Evolutionary conservation across 64 coral and sea anemone species (phyloP).

Genomic region (Actinia tenebrosa): DNA sequence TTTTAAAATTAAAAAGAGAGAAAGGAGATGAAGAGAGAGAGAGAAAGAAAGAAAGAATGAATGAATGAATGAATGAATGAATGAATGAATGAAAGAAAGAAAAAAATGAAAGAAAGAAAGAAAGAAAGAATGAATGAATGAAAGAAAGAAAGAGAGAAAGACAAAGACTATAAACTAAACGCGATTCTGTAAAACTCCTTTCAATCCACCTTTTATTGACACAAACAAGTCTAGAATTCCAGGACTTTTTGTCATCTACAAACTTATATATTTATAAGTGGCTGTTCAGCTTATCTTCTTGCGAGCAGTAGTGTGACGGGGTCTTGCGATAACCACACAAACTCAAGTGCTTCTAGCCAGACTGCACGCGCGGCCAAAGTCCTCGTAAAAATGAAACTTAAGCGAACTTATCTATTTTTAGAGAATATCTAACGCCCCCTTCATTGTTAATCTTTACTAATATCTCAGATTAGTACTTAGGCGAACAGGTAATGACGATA

Average conservation of each 20-base stretch:
- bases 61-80: neutral
- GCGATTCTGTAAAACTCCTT: no score
- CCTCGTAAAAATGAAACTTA: neutral
- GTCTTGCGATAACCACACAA: neutral
- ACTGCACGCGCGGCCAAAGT: neutral
- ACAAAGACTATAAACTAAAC: neutral
- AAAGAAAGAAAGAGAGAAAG: neutral
- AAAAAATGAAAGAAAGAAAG: neutral
- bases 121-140: neutral
- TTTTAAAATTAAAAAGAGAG: neutral
- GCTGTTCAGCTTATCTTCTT: neutral
- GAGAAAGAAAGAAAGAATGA: neutral
- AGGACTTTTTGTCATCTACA: neutral
- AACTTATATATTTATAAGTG: neutral
- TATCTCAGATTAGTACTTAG: neutral
- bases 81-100: neutral
- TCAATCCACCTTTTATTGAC: neutral
- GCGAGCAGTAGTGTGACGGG: neutral
- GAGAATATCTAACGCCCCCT: neutral
- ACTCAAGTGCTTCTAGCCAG: neutral
- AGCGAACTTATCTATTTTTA: neutral
- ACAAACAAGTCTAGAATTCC: neutral
- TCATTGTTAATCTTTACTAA: neutral
- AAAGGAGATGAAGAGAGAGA: neutral
- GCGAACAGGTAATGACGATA: neutral